Evolutionary conservation across 2,113 vertebrate genomes (phyloP), one percentile per base, ranked within the genome.

Genomic region (Lamprologus lemairii): DNA sequence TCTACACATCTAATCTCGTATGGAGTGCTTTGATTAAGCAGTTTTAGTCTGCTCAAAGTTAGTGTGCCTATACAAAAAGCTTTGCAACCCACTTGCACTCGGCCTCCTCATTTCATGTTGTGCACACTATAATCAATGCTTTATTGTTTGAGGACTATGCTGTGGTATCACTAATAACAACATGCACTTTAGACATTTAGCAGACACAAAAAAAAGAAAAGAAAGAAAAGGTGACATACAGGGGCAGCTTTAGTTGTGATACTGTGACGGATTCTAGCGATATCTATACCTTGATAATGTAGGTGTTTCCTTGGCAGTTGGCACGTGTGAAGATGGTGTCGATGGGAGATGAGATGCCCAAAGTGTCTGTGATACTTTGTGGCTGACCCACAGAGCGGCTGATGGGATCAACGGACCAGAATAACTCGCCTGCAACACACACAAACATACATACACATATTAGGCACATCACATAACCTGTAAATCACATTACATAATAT

Each of bases 251-350:
- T 28, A 49, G 21, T 5, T 21, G 49, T 58, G 54, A 17, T 57
- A 65, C 19, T 28, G 13, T 42, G 9, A 40, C 2, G 1, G 49
- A 42, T 17, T n/a, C 19, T 45, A 17, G n/a, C 2, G 1, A 19
- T 75, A 58, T 45, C 9, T 17, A 6, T 94, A 98, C 98, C 97
- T 98, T 99, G 90, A 99, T 95, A 90, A 99, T 97, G 95, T 97
- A 98, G 47, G 96, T 98, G 89, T 97, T 97, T 31, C 96, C 96
- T 19, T 97, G 96, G 86, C 98, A 99, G 94, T 98, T 98, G 86
- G 97, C 97, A 86, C 98, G 96, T 23, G 98, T 98, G 94, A 99
- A 99, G 80, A 97, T 97, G 0, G 98, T 95, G 13, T 98, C 97
- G 2, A 99, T 97, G 49, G 98, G 98, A 1, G 97, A 97, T 0